A percentile compares a stretch with the other conserved stretches of the same genome.
Evolutionary conservation across 64 coral and sea anemone genomes (phyloP).

Genomic region (Orbicella faveolata): DNA sequence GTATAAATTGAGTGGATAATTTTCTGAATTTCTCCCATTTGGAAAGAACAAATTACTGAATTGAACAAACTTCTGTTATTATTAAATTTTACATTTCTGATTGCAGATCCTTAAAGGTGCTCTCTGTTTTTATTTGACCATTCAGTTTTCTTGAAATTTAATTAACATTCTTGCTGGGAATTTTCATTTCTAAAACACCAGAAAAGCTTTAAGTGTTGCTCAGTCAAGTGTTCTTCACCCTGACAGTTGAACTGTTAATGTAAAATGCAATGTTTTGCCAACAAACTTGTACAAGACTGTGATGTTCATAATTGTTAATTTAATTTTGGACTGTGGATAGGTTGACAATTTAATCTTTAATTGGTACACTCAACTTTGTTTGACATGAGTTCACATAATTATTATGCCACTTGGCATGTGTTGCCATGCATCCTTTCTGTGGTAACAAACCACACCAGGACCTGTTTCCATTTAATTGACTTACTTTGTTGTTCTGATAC

Average conservation of each 20-base stretch:
- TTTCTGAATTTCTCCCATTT: background rate
- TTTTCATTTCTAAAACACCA: background rate
- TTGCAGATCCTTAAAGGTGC: background rate
- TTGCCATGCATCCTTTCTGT: no score
- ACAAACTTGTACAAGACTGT: background rate
- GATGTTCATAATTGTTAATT: background rate
- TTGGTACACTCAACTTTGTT: background rate
- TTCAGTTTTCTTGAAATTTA: background rate
- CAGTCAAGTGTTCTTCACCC: background rate
- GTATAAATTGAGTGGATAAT: background rate
- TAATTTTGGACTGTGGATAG: background rate
- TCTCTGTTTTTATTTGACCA: background rate
- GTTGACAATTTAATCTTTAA: background rate
- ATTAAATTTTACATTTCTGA: background rate
- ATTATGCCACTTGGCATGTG: background rate
- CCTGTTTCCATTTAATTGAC: no score
- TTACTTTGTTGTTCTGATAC: background rate
- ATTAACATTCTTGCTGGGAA: background rate
- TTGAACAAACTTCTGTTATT: background rate
- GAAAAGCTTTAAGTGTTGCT: background rate
- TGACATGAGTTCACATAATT: background rate
- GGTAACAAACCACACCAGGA: no score
- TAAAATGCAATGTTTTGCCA: background rate
- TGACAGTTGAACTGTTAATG: background rate
- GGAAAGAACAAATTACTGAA: background rate